These are phyloP conservation scores for Molossus alvarezi DNA, from an alignment of 2,797 vertebrate species.

Conservation along the genomic window DNA sequence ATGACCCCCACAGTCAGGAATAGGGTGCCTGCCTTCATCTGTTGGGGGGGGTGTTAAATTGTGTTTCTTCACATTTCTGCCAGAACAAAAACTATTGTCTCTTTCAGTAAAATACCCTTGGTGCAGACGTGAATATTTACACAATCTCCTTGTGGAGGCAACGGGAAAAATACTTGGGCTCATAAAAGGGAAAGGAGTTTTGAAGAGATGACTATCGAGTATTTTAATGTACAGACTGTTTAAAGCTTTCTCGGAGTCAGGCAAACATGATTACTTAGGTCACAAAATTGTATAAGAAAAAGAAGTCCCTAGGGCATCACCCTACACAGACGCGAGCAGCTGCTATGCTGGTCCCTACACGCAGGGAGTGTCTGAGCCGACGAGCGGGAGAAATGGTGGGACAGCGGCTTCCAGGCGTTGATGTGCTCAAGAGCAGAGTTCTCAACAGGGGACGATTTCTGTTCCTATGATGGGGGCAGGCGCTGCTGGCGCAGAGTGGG, in stretches of 20 bases:
- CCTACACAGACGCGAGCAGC: background rate
- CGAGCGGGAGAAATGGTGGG: background rate
- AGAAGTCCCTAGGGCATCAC: background rate
- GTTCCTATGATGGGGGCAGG: accelerated
- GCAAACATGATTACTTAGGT: background rate
- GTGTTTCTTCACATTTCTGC: constrained; percentile 27
- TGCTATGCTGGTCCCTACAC: accelerated
- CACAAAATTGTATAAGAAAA: constrained; percentile 64
- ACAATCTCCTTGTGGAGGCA: background rate
- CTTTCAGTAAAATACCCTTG: background rate
- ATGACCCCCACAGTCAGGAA: background rate
- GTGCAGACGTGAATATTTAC: constrained; percentile 60
- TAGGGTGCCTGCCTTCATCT: background rate
- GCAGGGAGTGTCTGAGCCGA: background rate
- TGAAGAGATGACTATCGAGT: background rate
- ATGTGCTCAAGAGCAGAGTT: background rate
- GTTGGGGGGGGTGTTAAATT: background rate
- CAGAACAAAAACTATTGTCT: constrained; percentile 6
- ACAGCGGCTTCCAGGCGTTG: background rate
- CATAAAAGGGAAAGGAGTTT: background rate
- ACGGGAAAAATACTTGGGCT: background rate
- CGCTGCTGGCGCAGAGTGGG: background rate
- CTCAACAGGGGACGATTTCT: background rate
- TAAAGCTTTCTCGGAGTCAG: background rate
- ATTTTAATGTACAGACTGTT: background rate